Evolutionary conservation across 2,113 vertebrate species (phyloP), one percentile per base, ranked within the genome.

Genomic region (Paraplagusia blochii): DNA sequence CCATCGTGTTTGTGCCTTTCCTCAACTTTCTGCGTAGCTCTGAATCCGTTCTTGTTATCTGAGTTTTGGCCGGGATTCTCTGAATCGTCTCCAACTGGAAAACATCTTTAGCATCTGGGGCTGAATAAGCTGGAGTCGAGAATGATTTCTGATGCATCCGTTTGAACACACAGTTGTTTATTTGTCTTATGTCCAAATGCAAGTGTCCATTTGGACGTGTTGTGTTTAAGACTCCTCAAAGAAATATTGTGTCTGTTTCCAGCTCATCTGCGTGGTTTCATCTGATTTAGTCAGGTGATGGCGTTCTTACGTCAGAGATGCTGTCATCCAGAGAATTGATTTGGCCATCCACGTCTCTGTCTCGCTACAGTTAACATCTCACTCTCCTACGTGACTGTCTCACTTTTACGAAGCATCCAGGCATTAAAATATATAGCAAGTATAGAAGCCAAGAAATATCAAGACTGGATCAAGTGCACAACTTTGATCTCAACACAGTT

Each of bases 31-130:
- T 63, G 52, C 57, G 12, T 54, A 50, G 48, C 69, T 81, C 74
- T 73, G 47, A 78, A 63, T 57, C 67, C 22, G 19, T 55, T 71
- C 49, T 69, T 57, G 38, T 40, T 29, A 40, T 76, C 53, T 79
- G 51, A 53, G 61, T 77, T 76, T 86, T 86, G 76, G 77, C 87
- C 53, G 57, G 56, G 55, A 63, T 51, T 76, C 67, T 53, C 15
- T 40, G 45, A 67, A 36, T 58, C 80, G 71, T 82, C 60, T 59
- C 58, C 49, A 62, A 77, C 66, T 82, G 74, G 66, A 82, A 79
- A 85, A 75, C 77, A 83, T 85, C 70, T 77, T 68, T 58, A 74
- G 67, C 76, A 79, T 86, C 82, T 82, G 77, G 67, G 69, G 18
- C 60, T 63, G 54, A 35, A 48, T 70, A 56, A 58, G 53, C 53